Percentiles rank a stretch among this genome's conserved stretches.
Conservation (phyloP, 1,140 invertebrate species). For the Aphelinus atriplicis region DNA sequence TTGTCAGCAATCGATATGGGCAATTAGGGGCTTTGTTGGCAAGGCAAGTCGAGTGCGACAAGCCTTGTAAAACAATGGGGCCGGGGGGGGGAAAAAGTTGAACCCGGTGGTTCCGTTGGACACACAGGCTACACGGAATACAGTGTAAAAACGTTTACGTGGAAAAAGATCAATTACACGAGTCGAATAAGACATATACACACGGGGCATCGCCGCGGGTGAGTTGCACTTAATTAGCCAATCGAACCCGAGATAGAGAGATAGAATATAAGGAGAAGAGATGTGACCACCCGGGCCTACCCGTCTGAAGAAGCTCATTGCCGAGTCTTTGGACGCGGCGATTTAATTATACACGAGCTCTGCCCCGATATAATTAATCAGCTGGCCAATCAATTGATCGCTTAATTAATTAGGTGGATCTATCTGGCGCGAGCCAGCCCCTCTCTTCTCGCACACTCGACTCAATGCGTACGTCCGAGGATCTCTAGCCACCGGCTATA, state of each 20-base stretch:
- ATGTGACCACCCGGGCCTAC: constrained; percentile 10
- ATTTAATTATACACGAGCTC: constrained; percentile 33
- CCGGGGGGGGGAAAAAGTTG: background rate
- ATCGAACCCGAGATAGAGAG: constrained; percentile 8
- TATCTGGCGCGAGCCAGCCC: too few species aligned
- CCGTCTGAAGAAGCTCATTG: constrained; percentile 19
- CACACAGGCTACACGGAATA: background rate
- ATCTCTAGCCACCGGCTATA: too few species aligned
- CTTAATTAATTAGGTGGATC: constrained; percentile 34
- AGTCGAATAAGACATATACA: constrained; percentile 26
- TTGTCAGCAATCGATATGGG: too few species aligned
- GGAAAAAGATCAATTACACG: constrained; percentile 32
- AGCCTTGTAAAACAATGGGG: constrained; percentile 31
- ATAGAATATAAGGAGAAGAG: background rate
- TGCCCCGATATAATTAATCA: constrained; percentile 29
- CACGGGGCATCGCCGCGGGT: background rate
- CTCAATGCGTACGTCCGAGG: too few species aligned
- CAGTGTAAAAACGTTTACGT: constrained; percentile 22
- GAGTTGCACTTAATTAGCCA: constrained; percentile 38
- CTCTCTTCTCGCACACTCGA: too few species aligned
- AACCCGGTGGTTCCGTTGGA: background rate
- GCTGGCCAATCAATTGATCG: constrained; percentile 35
- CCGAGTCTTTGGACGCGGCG: constrained; percentile 17
- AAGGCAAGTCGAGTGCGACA: constrained; percentile 2
- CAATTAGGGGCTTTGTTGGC: too few species aligned